A percentile compares a stretch with the other conserved stretches of the same genome.
Conservation (phyloP, 2,797 vertebrate species). For the Leptodactylus fallax region DNA sequence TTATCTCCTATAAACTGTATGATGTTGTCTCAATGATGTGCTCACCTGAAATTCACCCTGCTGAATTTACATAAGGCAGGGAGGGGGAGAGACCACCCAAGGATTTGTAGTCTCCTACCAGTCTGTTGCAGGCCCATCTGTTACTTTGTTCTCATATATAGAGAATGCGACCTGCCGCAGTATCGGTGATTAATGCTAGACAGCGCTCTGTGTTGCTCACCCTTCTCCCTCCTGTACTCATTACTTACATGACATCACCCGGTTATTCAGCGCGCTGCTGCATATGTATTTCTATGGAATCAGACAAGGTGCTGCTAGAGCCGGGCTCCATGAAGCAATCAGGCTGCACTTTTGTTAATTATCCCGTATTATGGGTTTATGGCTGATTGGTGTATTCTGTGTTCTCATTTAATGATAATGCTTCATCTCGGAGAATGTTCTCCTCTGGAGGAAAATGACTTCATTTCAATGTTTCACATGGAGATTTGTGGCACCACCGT, state of each 20-base stretch:
- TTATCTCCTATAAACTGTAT: neutral
- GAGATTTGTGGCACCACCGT: neutral
- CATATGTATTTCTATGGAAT: conserved; percentile 42
- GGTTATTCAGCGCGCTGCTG: conserved; percentile 23
- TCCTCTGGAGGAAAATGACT: neutral
- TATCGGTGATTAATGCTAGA: conserved; percentile 26
- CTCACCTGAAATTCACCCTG: conserved; percentile 39
- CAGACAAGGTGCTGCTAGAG: conserved; percentile 43
- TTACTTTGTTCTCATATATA: conserved; percentile 18
- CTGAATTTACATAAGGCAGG: conserved; percentile 15
- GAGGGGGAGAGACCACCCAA: neutral
- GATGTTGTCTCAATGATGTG: neutral
- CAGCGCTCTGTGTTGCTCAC: neutral
- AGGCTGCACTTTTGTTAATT: conserved; percentile 41
- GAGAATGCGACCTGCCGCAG: conserved; percentile 31
- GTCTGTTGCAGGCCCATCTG: conserved; percentile 35
- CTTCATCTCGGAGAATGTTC: neutral
- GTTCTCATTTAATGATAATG: conserved; percentile 26
- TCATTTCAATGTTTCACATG: neutral
- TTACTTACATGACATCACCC: conserved; percentile 42
- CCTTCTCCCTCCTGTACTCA: conserved; percentile 28
- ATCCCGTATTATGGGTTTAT: conserved; percentile 29
- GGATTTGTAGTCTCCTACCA: neutral
- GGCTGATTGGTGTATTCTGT: conserved; percentile 33
- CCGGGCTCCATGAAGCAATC: conserved; percentile 14